Conservation (phyloP, 2,797 vertebrate species). For the Malacoctenus gilli region DNA sequence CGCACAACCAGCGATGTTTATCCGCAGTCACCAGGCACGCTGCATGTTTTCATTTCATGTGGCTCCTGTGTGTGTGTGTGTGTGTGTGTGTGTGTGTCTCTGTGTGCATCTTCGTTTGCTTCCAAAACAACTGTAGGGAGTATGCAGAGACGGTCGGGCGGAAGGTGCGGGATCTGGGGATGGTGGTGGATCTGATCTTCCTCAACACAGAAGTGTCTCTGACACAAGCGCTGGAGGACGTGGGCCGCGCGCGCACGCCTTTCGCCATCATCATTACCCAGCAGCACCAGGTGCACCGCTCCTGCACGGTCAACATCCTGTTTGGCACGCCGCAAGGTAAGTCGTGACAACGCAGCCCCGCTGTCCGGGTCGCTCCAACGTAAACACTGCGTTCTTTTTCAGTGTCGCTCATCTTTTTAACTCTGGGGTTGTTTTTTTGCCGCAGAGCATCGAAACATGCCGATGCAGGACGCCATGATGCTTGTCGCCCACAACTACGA, state of each 20-base stretch:
- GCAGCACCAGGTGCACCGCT: conserved; percentile 97
- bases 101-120: conserved; percentile 17
- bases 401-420: neutral
- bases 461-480: conserved; percentile 96
- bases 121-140: conserved; percentile 82
- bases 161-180: conserved; percentile 94
- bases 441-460: conserved; percentile 99
- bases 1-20: fast-evolving
- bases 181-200: conserved; percentile 99
- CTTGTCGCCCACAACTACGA: conserved; percentile 94
- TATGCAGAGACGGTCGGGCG: conserved; percentile 96
- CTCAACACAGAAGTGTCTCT: conserved; percentile 98
- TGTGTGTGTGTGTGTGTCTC: conserved; percentile 14
- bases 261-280: conserved; percentile 98
- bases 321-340: conserved; percentile 98
- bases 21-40: neutral
- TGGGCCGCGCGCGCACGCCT: conserved; percentile 93
- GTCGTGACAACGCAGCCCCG: too few species aligned
- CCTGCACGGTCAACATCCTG: conserved; percentile 98
- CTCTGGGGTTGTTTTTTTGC: too few species aligned
- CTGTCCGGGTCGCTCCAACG: too few species aligned
- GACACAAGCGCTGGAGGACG: conserved; percentile 95
- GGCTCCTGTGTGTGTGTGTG: conserved; percentile 27
- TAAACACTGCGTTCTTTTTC: too few species aligned
- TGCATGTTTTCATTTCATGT: conserved; percentile 64